Percentiles rank a stretch among this genome's conserved stretches.
Conservation (phyloP, 2,113 vertebrate genomes). For the Neofelis nebulosa region DNA sequence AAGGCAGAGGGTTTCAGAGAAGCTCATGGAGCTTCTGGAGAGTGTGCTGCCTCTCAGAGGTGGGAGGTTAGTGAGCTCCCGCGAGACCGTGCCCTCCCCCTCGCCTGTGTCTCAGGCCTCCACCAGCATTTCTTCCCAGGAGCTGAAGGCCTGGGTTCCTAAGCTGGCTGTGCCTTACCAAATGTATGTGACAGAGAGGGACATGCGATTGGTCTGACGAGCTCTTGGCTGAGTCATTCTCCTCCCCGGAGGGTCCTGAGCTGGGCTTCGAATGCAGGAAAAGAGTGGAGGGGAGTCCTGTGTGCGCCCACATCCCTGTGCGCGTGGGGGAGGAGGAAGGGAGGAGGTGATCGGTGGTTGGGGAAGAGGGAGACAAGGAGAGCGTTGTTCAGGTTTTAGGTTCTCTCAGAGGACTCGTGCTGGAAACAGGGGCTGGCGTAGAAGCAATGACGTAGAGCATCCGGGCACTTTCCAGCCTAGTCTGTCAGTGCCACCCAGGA, state of each 20-base stretch:
- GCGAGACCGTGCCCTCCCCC: neutral
- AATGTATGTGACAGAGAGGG: neutral
- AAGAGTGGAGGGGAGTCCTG: neutral
- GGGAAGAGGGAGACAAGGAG: neutral
- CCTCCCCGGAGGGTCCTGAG: neutral
- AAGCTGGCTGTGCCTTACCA: neutral
- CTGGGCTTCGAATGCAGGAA: neutral
- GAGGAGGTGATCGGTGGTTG: neutral
- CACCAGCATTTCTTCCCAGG: neutral
- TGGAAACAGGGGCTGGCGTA: neutral
- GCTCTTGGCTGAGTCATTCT: neutral
- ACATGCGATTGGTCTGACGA: neutral
- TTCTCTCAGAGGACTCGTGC: neutral
- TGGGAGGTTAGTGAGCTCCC: neutral
- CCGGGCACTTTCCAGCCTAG: neutral
- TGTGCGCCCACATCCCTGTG: neutral
- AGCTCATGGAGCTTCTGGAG: neutral
- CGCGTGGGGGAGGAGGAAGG: neutral
- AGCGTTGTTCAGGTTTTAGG: neutral
- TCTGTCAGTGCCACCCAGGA: neutral
- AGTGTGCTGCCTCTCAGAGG: neutral
- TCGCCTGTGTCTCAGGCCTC: neutral
- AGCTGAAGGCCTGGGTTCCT: neutral
- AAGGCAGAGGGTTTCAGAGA: neutral
- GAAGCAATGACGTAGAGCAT: neutral